Conservation (phyloP, 1,140 invertebrate genomes). For the Temnothorax nylanderi region DNA sequence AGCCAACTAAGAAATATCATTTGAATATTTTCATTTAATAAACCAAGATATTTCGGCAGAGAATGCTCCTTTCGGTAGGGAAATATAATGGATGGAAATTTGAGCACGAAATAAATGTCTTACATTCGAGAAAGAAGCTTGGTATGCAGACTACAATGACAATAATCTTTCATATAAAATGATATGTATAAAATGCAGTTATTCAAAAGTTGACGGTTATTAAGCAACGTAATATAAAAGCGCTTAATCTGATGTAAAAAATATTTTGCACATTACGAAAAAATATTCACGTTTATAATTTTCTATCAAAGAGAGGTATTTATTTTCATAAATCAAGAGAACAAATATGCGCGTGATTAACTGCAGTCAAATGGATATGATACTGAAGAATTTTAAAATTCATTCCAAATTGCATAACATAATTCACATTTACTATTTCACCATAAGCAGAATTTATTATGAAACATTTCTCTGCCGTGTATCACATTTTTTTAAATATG, state of each 20-base stretch:
- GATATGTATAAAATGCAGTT: neutral
- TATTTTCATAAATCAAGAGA: neutral
- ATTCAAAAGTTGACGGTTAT: neutral
- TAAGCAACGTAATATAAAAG: neutral
- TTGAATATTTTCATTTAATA: slow-evolving; percentile 39
- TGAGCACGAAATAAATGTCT: neutral
- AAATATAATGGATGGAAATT: slow-evolving; percentile 1
- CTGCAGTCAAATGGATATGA: neutral
- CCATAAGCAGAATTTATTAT: slow-evolving; percentile 19
- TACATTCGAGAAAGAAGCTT: neutral
- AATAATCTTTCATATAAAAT: neutral
- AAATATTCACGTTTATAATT: neutral
- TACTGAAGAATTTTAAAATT: neutral
- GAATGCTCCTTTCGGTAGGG: neutral
- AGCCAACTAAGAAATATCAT: slow-evolving; percentile 19
- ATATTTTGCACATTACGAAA: neutral
- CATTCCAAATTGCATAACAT: neutral
- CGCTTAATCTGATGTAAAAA: neutral
- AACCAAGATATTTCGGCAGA: slow-evolving; percentile 7
- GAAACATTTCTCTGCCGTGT: neutral
- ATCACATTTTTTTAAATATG: slow-evolving; percentile 1
- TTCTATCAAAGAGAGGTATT: neutral
- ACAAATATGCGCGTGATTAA: neutral
- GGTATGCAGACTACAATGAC: neutral
- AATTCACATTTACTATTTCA: slow-evolving; percentile 2